These are phyloP conservation scores for Heterotilapia buettikoferi DNA, from an alignment of 2,113 vertebrate species.

Conservation along the genomic window DNA sequence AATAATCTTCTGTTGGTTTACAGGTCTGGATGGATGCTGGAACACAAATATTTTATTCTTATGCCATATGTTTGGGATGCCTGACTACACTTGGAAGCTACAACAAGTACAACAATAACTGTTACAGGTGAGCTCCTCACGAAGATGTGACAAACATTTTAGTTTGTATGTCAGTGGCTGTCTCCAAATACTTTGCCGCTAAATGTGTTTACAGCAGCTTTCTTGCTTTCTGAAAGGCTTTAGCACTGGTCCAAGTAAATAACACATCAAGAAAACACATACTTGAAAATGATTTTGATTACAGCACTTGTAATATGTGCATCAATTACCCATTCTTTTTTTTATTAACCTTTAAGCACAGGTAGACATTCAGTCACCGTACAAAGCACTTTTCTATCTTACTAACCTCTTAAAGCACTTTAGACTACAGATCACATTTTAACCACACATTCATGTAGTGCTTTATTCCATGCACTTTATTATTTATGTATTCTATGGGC, in stretches of 20 bases:
- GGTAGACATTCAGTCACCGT: not conserved
- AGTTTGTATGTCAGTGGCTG: not conserved
- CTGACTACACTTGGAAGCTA: conserved; percentile 68
- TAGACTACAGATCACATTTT: not conserved
- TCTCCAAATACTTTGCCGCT: not conserved
- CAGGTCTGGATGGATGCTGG: conserved; percentile 73
- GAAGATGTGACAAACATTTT: not conserved
- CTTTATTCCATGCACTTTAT: not conserved
- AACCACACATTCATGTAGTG: not conserved
- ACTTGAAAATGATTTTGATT: not conserved
- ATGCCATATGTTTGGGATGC: conserved; percentile 60
- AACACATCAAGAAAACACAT: not conserved
- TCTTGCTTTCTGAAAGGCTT: not conserved
- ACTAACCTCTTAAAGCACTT: not conserved
- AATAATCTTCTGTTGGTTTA: too few species aligned
- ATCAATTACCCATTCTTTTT: not conserved
- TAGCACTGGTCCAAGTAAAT: not conserved
- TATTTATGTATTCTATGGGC: not conserved
- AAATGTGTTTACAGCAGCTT: not conserved
- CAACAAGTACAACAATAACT: conserved; percentile 69
- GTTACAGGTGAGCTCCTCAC: conserved; percentile 47
- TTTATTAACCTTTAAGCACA: not conserved
- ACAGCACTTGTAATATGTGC: not conserved
- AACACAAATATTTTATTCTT: conserved; percentile 69
- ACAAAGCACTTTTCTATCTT: not conserved